Evolutionary conservation across 2,888 invertebrate genomes (phyloP).

Genomic region (Melipona beecheii): DNA sequence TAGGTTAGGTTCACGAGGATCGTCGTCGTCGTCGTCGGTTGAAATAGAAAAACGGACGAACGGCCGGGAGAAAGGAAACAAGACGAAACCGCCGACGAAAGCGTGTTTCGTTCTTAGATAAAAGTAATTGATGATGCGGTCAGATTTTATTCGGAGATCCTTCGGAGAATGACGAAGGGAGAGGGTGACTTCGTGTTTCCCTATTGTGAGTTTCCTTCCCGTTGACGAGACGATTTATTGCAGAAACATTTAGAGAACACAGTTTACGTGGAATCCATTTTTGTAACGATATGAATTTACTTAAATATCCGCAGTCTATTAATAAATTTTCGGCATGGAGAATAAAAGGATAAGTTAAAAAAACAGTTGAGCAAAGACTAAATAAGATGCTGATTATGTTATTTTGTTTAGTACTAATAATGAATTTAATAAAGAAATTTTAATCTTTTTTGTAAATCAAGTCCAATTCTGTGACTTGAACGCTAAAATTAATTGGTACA

Average conservation of each 20-base stretch:
- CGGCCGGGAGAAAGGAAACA: background rate
- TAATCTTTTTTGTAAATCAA: too few relatives aligned
- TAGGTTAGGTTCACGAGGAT: constrained; percentile 17
- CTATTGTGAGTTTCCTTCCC: background rate
- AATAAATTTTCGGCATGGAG: too few relatives aligned
- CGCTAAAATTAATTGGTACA: too few relatives aligned
- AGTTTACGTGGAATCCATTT: too few relatives aligned
- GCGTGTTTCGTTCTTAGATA: constrained; percentile 4
- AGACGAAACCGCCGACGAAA: background rate
- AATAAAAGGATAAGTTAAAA: too few relatives aligned
- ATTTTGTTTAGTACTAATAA: too few relatives aligned
- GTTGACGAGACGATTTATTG: background rate
- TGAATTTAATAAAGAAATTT: too few relatives aligned
- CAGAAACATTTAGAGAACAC: background rate
- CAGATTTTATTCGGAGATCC: constrained; percentile 4
- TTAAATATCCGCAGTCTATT: too few relatives aligned
- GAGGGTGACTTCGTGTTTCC: background rate
- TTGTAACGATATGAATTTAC: too few relatives aligned
- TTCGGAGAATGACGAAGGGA: background rate
- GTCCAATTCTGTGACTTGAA: too few relatives aligned
- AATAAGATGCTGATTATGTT: too few relatives aligned
- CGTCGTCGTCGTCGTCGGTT: constrained; percentile 39
- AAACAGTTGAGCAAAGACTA: too few relatives aligned
- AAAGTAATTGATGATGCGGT: constrained; percentile 40
- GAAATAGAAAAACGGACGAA: constrained; percentile 31